These are phyloP conservation scores for Porites evermanni DNA, from an alignment of 92 coral and sea anemone genomes.

Conservation along the genomic window DNA sequence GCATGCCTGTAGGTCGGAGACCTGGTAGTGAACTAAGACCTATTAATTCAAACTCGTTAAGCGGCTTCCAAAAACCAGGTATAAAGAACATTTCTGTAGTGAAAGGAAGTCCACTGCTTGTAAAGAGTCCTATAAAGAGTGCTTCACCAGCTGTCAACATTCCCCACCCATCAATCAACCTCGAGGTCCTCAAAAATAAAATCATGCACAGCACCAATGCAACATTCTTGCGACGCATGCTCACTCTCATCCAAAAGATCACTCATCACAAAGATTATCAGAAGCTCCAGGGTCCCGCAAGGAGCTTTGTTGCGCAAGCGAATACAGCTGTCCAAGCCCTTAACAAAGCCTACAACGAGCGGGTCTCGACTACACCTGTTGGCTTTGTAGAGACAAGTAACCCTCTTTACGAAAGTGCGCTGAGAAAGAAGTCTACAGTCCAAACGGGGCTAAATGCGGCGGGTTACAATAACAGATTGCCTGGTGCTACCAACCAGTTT, in stretches of 20 bases:
- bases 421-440: constrained; percentile 70
- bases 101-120: constrained; percentile 25
- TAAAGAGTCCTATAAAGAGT: constrained; percentile 15
- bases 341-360: constrained; percentile 53
- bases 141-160: background rate
- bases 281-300: constrained; percentile 74
- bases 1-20: background rate
- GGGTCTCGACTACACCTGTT: constrained; percentile 45
- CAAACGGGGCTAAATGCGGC: constrained; percentile 40
- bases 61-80: background rate
- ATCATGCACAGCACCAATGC: constrained; percentile 82
- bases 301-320: constrained; percentile 78
- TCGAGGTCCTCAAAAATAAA: constrained; percentile 77
- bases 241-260: constrained; percentile 78
- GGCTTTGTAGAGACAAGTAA: background rate
- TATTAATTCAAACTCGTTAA: background rate
- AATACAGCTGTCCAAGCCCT: constrained; percentile 73
- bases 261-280: constrained; percentile 88
- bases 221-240: constrained; percentile 83
- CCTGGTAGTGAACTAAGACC: constrained; percentile 14
- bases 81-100: background rate
- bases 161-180: constrained; percentile 62
- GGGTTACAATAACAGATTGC: constrained; percentile 39
- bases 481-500: constrained; percentile 3
- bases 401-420: constrained; percentile 23